Base-by-base conservation (phyloP, 1,140 invertebrate genomes). In the Nasonia vitripennis region DNA sequence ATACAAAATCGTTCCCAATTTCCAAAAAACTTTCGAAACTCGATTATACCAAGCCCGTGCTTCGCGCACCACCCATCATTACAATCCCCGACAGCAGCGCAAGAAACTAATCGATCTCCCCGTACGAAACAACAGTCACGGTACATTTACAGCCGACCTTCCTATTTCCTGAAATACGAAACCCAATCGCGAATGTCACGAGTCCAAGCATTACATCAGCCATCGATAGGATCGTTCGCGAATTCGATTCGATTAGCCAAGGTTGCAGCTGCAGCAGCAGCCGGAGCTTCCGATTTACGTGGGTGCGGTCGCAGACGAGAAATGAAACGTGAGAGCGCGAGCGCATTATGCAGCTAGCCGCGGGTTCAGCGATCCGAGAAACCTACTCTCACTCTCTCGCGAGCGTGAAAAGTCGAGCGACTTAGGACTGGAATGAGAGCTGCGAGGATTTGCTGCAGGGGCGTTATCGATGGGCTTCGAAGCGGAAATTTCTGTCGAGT, bases 291-390 rank as follows among this genome's bases (percentile, higher is more conserved):
- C 89, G 89, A 88, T 89, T 88, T 78, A 70, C 85, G 86, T 88
- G 86, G 87, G 87, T 86, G 87, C 85, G 87, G 88, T 81, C 41
- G 34, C 27, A 27, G 27, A 37, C 34, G 55, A 62, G 55, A 62
- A 62, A 62, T 62, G 55, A 62, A 62, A 86, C 79, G 68, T 80
- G 34, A 48, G 73, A 68, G 51, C 51, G 71, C 73, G 23, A 37
- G 27, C 23, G 51, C 45, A 81, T 80, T 80, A 83, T 77, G 86
- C 75, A 84, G 68, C 1, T 27, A 11, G 6, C 68, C 37, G 86
- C 86, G 88, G 84, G 89, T 91, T 92, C 89, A 90, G 83, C 88
- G 89, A 89, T 91, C 90, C 90, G 89, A 14, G 86, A 90, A 91
- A 91, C 89, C 5, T n/a, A 87, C 90, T 86, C 88, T 89, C 87